Conservation (phyloP, 2,113 vertebrate species). For the Capreolus pygargus region DNA sequence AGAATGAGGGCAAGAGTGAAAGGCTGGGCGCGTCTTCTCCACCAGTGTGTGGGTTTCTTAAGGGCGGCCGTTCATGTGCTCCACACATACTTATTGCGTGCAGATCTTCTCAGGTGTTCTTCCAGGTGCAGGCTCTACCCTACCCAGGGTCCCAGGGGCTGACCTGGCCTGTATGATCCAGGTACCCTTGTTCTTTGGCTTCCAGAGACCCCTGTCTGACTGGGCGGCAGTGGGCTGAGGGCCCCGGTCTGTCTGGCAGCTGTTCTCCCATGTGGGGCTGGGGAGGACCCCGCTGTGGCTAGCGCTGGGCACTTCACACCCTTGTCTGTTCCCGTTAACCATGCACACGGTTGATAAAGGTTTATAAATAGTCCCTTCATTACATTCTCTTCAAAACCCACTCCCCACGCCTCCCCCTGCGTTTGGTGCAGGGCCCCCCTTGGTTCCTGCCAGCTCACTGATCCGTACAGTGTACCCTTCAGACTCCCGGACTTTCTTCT, state of each 20-base stretch:
- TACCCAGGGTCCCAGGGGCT: not conserved
- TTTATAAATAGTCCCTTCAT: not conserved
- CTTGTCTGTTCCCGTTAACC: not conserved
- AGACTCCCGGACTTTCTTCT: not conserved
- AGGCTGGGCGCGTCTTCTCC: not conserved
- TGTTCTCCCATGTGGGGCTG: not conserved
- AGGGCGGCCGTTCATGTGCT: not conserved
- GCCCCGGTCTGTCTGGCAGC: not conserved
- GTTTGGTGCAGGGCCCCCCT: accelerated
- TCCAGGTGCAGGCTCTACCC: not conserved
- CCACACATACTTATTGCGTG: not conserved
- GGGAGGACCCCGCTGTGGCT: not conserved
- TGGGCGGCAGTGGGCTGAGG: no score
- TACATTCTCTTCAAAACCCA: not conserved
- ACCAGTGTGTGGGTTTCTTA: not conserved
- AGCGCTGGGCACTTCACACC: not conserved
- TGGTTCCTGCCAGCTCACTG: not conserved
- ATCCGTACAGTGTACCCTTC: not conserved
- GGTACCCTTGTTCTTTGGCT: not conserved
- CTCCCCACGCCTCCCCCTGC: accelerated
- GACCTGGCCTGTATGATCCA: not conserved
- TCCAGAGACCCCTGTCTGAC: not conserved
- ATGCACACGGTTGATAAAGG: not conserved
- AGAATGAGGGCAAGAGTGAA: not conserved
- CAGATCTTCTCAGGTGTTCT: not conserved